Percentiles rank a stretch among this genome's conserved stretches.
phyloP scores from a whole-genome alignment of 2,888 invertebrate species.

The Sceliomorpha sp. region DNA sequence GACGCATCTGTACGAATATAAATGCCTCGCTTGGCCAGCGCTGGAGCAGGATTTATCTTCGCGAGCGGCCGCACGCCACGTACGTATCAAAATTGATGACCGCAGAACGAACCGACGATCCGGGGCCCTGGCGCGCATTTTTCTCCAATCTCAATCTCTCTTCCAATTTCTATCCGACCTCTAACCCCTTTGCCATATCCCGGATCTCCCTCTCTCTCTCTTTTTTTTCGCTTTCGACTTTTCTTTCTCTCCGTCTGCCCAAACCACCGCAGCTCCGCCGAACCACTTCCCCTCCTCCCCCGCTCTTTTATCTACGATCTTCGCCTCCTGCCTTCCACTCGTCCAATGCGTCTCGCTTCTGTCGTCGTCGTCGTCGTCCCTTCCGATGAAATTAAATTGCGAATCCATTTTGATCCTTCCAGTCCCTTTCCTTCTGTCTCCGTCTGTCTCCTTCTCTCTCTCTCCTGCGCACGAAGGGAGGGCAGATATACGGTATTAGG shows the following conservation, averaged over 20 bases:
- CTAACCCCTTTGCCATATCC: slow-evolving; percentile 1
- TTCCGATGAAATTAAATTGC: slow-evolving; percentile 50
- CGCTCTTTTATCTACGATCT: slow-evolving; percentile 20
- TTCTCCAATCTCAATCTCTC: slow-evolving; percentile 12
- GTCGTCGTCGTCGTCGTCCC: slow-evolving; percentile 28
- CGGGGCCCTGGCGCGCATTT: slow-evolving; percentile 4
- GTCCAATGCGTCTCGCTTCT: slow-evolving; percentile 22
- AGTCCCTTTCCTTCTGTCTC: slow-evolving; percentile 19
- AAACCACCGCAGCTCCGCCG: too few species aligned
- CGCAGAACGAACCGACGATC: slow-evolving; percentile 18
- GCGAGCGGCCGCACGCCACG: neutral
- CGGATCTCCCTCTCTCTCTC: slow-evolving; percentile 1
- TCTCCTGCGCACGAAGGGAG: neutral
- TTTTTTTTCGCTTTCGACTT: too few species aligned
- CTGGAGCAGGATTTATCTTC: slow-evolving; percentile 44
- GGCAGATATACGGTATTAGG: slow-evolving; percentile 14
- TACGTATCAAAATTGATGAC: slow-evolving; percentile 50
- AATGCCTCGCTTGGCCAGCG: slow-evolving; percentile 27
- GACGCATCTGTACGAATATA: slow-evolving; percentile 42
- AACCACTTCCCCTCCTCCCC: slow-evolving; percentile 5
- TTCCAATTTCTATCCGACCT: slow-evolving; percentile 16
- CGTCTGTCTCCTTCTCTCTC: too few species aligned
- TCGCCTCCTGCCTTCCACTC: slow-evolving; percentile 15
- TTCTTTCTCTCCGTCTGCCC: too few species aligned
- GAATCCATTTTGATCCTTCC: slow-evolving; percentile 39